Evolutionary conservation across 2,888 invertebrate species (phyloP).

Genomic region (Platycheirus rosarum): DNA sequence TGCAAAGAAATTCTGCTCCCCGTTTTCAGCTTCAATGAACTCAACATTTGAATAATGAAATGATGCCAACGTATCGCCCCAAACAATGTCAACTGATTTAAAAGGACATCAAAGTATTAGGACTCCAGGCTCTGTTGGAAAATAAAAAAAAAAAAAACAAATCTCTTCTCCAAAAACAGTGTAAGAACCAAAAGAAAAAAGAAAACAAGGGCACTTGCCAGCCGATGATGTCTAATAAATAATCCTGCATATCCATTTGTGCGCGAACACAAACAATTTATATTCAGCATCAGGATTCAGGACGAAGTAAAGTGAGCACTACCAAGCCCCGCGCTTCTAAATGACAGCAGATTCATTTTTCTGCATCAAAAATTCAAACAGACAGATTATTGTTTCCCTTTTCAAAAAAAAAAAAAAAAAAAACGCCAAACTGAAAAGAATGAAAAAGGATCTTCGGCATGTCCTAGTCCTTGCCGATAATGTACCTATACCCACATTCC

Average conservation of each 20-base stretch:
- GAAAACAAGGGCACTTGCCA: conserved; percentile 49
- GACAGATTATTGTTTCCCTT: conserved; percentile 66
- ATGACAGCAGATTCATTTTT: conserved; percentile 63
- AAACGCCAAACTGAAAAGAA: not conserved
- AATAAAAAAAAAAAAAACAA: not conserved
- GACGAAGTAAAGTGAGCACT: conserved; percentile 10
- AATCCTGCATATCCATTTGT: conserved; percentile 68
- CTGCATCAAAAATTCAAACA: conserved; percentile 73
- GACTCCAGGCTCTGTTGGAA: not conserved
- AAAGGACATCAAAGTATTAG: conserved; percentile 63
- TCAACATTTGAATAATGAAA: conserved; percentile 70
- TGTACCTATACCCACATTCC: conserved; percentile 27
- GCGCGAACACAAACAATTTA: conserved; percentile 47
- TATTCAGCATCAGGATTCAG: conserved; percentile 21
- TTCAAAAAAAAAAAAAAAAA: not conserved
- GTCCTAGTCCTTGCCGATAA: conserved; percentile 42
- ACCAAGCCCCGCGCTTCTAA: not conserved
- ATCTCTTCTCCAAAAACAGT: not conserved
- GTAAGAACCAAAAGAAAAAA: conserved; percentile 2
- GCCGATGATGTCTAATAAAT: conserved; percentile 66
- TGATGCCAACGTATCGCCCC: conserved; percentile 48
- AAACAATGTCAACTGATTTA: conserved; percentile 67
- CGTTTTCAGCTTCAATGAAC: conserved; percentile 59
- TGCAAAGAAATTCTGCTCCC: conserved; percentile 14
- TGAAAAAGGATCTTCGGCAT: not conserved